Evolutionary conservation across 2,888 invertebrate genomes (phyloP), one percentile per base, ranked within the genome.

Genomic region (Pseudeuparius sepicola): DNA sequence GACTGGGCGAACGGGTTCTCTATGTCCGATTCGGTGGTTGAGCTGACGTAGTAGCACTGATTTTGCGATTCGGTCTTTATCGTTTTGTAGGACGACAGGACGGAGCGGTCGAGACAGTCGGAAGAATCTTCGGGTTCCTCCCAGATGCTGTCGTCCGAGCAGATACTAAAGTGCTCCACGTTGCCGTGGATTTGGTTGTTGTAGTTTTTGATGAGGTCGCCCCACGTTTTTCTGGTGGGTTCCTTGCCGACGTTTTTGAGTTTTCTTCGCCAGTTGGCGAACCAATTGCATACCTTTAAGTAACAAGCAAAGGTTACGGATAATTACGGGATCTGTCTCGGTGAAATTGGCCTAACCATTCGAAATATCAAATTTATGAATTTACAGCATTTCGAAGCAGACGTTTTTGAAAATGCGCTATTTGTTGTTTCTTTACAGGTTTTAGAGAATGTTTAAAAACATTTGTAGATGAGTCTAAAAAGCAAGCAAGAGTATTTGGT

Each of bases 251-350:
- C 79, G 54, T 82, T 82, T 61, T 82, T 82, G 37, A 83, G 60
- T 56, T 83, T 83, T 49, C 83, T 63, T 39, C 83, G 66, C 83
- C 83, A 83, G 52, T 83, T 83, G n/a, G 83, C 83, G 56, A 83
- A 83, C 83, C 83, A 83, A 59, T 83, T 83, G 51, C 78, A 78
- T 37, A 78, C 76, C 76, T 78, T n/a, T n/a, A n/a, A n/a, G n/a
- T n/a, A n/a, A n/a, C n/a, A 61, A n/a, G 43, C 37, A 34, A n/a
- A n/a, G n/a, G n/a, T n/a, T n/a, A n/a, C n/a, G n/a, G n/a, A n/a
- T n/a, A n/a, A n/a, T n/a, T n/a, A n/a, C n/a, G n/a, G n/a, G n/a
- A n/a, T n/a, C n/a, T n/a, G n/a, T n/a, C n/a, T n/a, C n/a, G n/a
- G n/a, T n/a, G n/a, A n/a, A n/a, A n/a, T n/a, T n/a, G n/a, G n/a